Conservation (phyloP, 2,113 vertebrate genomes). For the Piliocolobus tephrosceles region DNA sequence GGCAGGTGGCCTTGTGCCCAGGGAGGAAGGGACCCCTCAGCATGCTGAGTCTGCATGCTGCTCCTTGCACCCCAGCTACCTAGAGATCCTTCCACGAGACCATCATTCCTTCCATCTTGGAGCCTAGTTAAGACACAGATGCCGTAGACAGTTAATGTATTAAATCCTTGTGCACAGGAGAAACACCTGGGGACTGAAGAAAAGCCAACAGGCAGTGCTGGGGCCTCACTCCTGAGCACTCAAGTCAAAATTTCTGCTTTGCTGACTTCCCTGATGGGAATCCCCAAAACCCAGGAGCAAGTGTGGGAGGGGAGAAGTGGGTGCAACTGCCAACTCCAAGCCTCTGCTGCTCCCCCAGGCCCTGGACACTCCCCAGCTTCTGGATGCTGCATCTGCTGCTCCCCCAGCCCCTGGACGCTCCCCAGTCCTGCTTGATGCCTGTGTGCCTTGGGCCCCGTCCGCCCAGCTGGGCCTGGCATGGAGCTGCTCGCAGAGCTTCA, state of each 20-base stretch:
- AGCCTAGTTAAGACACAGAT: background rate
- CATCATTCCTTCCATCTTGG: background rate
- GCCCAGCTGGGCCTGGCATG: rapidly evolving
- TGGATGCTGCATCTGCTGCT: too few relatives aligned
- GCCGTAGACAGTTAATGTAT: background rate
- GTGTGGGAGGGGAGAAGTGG: background rate
- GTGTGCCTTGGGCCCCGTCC: background rate
- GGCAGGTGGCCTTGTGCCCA: background rate
- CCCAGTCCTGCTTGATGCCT: background rate
- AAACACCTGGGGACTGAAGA: background rate
- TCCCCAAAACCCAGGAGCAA: background rate
- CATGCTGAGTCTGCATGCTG: background rate
- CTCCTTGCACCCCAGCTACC: background rate
- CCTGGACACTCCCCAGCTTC: too few relatives aligned
- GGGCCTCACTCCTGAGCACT: background rate
- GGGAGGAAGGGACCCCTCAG: background rate
- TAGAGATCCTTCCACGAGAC: background rate
- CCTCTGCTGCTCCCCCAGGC: too few relatives aligned
- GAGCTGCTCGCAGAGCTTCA: background rate
- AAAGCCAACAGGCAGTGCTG: too few relatives aligned
- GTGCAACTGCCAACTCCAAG: too few relatives aligned
- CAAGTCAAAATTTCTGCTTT: background rate
- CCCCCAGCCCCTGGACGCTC: too few relatives aligned
- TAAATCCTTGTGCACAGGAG: background rate
- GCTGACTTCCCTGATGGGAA: background rate